A percentile compares a stretch with the other conserved stretches of the same genome.
These are phyloP conservation scores for Cephus cinctus DNA, from an alignment of 1,140 invertebrate genomes.

Conservation along the genomic window DNA sequence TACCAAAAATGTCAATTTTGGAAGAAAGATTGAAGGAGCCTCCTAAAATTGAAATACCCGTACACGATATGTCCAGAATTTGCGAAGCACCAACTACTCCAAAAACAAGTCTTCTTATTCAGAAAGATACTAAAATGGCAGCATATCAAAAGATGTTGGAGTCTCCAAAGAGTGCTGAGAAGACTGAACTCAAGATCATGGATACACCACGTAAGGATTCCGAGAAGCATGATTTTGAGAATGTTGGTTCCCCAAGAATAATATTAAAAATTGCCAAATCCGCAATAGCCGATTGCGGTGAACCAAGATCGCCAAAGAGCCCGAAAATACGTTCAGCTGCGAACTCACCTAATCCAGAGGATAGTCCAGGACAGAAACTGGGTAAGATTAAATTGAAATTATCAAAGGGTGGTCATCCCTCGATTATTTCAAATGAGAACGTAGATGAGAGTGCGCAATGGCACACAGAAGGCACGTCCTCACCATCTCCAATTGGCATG, in stretches of 20 bases:
- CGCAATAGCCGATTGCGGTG: slow-evolving; percentile 48
- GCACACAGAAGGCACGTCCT: slow-evolving; percentile 41
- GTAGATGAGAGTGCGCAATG: slow-evolving; percentile 38
- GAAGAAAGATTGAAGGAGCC: slow-evolving; percentile 47
- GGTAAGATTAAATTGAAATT: slow-evolving; percentile 53
- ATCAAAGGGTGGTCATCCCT: slow-evolving; percentile 50
- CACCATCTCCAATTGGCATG: slow-evolving; percentile 46
- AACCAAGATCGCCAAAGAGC: slow-evolving; percentile 52
- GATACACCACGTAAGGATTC: slow-evolving; percentile 43
- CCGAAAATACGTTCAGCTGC: slow-evolving; percentile 51
- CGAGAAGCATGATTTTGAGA: slow-evolving; percentile 43
- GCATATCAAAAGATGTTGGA: slow-evolving; percentile 34
- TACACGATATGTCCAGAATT: slow-evolving; percentile 29
- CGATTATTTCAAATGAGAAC: slow-evolving; percentile 50
- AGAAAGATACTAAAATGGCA: slow-evolving; percentile 35
- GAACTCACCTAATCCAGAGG: slow-evolving; percentile 53
- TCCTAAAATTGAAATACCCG: slow-evolving; percentile 48
- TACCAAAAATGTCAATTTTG: slow-evolving; percentile 40
- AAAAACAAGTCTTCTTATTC: slow-evolving; percentile 42
- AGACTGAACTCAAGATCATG: slow-evolving; percentile 20
- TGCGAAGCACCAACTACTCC: slow-evolving; percentile 30
- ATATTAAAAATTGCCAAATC: slow-evolving; percentile 54
- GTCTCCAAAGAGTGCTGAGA: slow-evolving; percentile 29
- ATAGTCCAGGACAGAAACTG: slow-evolving; percentile 50
- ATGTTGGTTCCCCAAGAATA: slow-evolving; percentile 49